Evolutionary conservation across 2,113 vertebrate genomes (phyloP).

Genomic region (Brachypteracias leptosomus): DNA sequence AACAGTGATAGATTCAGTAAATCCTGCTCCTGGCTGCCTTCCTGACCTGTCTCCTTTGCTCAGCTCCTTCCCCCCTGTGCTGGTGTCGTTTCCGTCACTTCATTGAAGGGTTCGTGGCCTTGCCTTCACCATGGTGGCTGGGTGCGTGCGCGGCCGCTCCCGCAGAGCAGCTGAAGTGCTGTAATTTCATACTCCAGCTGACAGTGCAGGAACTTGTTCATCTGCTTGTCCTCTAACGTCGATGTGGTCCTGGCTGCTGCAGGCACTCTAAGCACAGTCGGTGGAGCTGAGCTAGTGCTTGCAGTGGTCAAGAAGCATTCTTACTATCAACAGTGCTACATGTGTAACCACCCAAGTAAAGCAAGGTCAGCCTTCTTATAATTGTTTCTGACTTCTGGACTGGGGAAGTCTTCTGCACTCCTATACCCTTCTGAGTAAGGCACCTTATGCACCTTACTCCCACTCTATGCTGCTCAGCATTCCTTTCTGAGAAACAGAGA

Average conservation of each 20-base stretch:
- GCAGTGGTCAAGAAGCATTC: neutral
- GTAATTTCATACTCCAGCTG: conserved; percentile 61
- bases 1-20: neutral
- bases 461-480: neutral
- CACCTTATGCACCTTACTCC: neutral
- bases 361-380: neutral
- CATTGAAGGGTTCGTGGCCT: neutral
- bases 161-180: conserved; percentile 29
- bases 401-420: neutral
- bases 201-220: neutral
- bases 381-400: neutral
- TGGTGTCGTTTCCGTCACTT: fast-evolving
- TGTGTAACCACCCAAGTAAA: neutral
- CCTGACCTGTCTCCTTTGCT: neutral
- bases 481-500: neutral
- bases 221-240: neutral
- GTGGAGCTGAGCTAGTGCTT: neutral
- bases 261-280: fast-evolving
- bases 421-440: neutral
- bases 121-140: fast-evolving
- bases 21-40: neutral
- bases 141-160: fast-evolving
- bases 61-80: neutral
- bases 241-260: neutral
- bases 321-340: neutral